phyloP scores from a whole-genome alignment of 2,797 vertebrate species.

The Sebastes minor region DNA sequence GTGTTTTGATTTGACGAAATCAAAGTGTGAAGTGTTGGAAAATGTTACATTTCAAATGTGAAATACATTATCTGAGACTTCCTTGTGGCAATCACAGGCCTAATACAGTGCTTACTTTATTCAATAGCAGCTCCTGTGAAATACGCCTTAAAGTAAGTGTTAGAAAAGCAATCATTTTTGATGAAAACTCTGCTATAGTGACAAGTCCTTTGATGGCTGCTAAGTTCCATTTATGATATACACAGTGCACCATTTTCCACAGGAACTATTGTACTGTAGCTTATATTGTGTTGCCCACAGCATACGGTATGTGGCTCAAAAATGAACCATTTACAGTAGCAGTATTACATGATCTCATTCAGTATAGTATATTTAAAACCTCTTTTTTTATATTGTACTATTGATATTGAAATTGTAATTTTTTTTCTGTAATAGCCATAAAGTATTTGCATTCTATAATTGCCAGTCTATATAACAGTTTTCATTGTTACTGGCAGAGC shows the following conservation, averaged over 20 bases:
- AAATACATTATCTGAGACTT: conserved; percentile 17
- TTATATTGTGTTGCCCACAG: neutral
- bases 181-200: conserved; percentile 10
- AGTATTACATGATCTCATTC: neutral
- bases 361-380: neutral
- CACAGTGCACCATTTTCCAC: neutral
- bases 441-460: neutral
- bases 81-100: neutral
- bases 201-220: conserved; percentile 14
- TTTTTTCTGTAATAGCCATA: neutral
- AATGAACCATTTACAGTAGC: neutral
- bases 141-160: neutral
- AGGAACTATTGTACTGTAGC: neutral
- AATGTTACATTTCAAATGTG: conserved; percentile 27
- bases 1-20: conserved; percentile 34
- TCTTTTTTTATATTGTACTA: neutral
- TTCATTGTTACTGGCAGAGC: neutral
- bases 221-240: conserved; percentile 14
- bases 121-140: conserved; percentile 9
- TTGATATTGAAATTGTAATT: neutral
- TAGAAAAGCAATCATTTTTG: conserved; percentile 14
- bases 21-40: conserved; percentile 4
- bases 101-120: conserved; percentile 22
- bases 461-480: neutral
- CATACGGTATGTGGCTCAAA: neutral